phyloP scores from a whole-genome alignment of 1,140 invertebrate species.

The Coptotermes formosanus region DNA sequence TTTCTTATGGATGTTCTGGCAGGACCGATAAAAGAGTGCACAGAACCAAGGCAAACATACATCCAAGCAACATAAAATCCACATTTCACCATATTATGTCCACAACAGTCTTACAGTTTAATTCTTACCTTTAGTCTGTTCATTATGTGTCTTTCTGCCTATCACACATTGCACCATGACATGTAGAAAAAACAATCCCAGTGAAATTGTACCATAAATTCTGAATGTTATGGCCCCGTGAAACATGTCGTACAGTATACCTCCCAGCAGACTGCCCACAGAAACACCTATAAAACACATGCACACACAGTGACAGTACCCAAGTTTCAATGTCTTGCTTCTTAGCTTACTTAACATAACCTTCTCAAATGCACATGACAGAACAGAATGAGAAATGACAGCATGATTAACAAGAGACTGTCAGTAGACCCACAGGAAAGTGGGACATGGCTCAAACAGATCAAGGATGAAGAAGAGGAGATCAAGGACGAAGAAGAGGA shows the following conservation, averaged over 20 bases:
- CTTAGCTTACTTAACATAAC: no score
- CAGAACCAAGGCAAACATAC: no score
- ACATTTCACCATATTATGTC: neutral
- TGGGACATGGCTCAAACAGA: no score
- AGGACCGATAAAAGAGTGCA: no score
- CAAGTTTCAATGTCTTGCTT: no score
- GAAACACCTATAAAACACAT: slow-evolving; percentile 58
- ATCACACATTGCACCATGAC: slow-evolving; percentile 55
- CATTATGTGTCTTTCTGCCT: slow-evolving; percentile 46
- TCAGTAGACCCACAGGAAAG: no score
- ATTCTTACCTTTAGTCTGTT: slow-evolving; percentile 52
- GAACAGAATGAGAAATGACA: neutral
- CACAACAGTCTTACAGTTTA: neutral
- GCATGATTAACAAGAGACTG: neutral
- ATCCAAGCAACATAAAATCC: no score
- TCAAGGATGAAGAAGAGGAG: no score
- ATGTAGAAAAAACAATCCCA: slow-evolving; percentile 63
- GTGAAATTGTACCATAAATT: slow-evolving; percentile 65
- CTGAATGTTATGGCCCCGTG: slow-evolving; percentile 65
- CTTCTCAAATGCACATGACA: no score
- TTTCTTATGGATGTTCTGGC: no score
- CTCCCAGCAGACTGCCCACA: slow-evolving; percentile 71
- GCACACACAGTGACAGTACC: no score
- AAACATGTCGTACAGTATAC: slow-evolving; percentile 59
- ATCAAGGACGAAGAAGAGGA: no score